A percentile compares a stretch with the other conserved stretches of the same genome.
Evolutionary conservation across 2,113 vertebrate species (phyloP).

Genomic region (Archilochus colubris): DNA sequence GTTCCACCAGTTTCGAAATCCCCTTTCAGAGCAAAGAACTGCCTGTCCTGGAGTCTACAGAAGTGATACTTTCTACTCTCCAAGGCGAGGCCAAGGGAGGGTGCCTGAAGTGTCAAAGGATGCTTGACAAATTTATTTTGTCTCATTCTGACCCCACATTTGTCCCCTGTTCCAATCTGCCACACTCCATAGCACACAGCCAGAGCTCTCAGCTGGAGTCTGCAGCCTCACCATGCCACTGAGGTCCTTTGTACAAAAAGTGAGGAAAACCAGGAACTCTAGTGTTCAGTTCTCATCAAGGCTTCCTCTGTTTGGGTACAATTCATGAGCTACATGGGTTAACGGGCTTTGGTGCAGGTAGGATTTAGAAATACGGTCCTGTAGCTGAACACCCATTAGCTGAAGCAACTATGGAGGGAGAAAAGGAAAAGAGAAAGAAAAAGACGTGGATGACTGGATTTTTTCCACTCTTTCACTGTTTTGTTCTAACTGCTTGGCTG

Average conservation of each 20-base stretch:
- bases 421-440: background rate
- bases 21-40: background rate
- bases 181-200: background rate
- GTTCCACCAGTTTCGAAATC: background rate
- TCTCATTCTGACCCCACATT: background rate
- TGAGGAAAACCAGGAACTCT: background rate
- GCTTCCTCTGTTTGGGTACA: background rate
- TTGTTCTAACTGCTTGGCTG: slow-evolving; percentile 12
- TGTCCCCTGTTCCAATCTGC: background rate
- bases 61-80: background rate
- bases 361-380: background rate
- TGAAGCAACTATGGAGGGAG: background rate
- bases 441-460: background rate
- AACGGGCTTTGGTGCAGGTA: background rate
- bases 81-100: background rate
- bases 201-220: background rate
- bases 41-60: background rate
- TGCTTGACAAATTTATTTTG: background rate
- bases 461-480: background rate
- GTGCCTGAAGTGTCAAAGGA: background rate
- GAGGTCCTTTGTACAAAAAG: background rate
- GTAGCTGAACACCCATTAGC: background rate
- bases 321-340: background rate
- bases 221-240: background rate
- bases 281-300: background rate